Evolutionary conservation across 1,140 invertebrate species (phyloP).

Genomic region (Halictus rubicundus): DNA sequence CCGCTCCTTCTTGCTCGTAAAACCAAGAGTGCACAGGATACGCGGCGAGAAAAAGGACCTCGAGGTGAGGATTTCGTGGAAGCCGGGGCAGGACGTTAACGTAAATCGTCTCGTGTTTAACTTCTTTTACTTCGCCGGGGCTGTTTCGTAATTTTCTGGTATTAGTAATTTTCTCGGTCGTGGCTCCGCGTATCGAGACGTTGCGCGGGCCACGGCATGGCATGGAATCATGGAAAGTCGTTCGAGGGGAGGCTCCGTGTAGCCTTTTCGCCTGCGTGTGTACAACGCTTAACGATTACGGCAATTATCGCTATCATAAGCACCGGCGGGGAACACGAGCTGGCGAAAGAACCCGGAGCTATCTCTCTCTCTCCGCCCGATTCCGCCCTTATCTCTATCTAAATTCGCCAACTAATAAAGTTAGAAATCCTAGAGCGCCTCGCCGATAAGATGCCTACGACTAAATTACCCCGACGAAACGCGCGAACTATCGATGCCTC

Average conservation of each 20-base stretch:
- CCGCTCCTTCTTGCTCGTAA: conserved; percentile 43
- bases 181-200: not conserved
- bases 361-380: not conserved
- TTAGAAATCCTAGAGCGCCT: not conserved
- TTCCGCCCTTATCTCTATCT: conserved; percentile 28
- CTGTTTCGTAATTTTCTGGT: conserved; percentile 43
- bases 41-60: conserved; percentile 43
- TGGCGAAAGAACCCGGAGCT: not conserved
- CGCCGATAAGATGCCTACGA: conserved; percentile 1
- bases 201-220: not conserved
- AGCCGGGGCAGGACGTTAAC: conserved; percentile 32
- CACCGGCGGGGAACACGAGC: not conserved
- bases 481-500: not conserved
- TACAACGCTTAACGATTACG: conserved; percentile 35
- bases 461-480: conserved; percentile 11
- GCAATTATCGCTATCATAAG: conserved; percentile 34
- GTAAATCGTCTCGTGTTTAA: conserved; percentile 48
- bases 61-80: conserved; percentile 46
- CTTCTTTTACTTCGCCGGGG: conserved; percentile 40
- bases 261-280: conserved; percentile 13
- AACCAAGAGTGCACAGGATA: conserved; percentile 40
- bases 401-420: conserved; percentile 33
- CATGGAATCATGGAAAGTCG: conserved; percentile 31
- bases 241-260: not conserved
- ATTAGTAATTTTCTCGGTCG: conserved; percentile 36